These are phyloP conservation scores for Bradypodion pumilum DNA, from an alignment of 2,797 vertebrate species.

Conservation along the genomic window DNA sequence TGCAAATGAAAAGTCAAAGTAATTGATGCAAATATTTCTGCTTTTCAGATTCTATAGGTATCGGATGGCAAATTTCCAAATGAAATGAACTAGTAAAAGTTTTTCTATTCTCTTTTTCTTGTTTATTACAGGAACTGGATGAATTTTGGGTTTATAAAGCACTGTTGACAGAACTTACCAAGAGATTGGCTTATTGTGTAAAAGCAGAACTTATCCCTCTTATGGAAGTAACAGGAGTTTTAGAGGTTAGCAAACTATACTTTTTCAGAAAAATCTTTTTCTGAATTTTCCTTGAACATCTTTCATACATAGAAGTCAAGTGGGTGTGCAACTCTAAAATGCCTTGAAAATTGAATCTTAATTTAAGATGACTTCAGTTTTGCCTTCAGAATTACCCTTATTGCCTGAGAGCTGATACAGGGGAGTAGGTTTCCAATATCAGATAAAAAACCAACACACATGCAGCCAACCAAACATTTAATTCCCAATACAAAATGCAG, in stretches of 20 bases:
- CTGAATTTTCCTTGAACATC: background rate
- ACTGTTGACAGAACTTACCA: conserved; percentile 86
- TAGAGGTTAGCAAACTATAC: conserved; percentile 82
- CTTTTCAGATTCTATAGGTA: background rate
- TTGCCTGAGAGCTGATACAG: background rate
- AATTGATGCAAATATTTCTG: background rate
- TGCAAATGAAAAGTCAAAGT: background rate
- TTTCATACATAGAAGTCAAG: background rate
- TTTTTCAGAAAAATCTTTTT: background rate
- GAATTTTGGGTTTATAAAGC: conserved; percentile 94
- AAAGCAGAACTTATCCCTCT: conserved; percentile 91
- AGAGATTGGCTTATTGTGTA: conserved; percentile 90
- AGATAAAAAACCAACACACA: background rate
- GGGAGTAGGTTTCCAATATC: too few species aligned
- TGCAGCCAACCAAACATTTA: background rate
- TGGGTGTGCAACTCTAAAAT: background rate
- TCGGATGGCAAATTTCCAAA: background rate
- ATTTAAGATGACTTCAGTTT: background rate
- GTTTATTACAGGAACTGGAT: conserved; percentile 85
- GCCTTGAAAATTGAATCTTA: background rate
- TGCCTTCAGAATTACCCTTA: background rate
- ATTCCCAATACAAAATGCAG: background rate
- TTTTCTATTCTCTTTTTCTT: background rate
- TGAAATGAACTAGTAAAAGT: background rate
- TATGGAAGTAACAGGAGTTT: conserved; percentile 94